Conservation (phyloP, 2,113 vertebrate species). For the Hydrolagus affinis region DNA sequence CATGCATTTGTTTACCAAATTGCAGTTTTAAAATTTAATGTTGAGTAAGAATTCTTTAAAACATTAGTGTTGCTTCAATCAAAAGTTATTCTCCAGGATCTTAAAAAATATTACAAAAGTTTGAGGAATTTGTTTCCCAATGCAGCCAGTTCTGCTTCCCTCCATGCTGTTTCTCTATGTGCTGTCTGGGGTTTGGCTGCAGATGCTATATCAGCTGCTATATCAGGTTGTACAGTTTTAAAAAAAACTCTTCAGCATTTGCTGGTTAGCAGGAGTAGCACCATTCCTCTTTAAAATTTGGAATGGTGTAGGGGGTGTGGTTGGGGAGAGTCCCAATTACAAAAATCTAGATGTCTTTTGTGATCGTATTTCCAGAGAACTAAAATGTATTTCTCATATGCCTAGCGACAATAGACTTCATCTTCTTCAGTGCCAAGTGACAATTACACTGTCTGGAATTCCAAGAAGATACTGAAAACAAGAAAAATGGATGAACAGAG, state of each 20-base stretch:
- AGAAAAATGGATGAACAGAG: slow-evolving; percentile 26
- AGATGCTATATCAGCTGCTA: too few relatives aligned
- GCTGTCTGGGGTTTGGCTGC: not conserved
- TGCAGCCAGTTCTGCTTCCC: too few relatives aligned
- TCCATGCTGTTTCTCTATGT: not conserved
- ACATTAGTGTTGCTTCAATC: not conserved
- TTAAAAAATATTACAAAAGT: not conserved
- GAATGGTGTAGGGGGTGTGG: too few relatives aligned
- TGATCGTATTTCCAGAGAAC: not conserved
- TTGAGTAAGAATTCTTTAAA: too few relatives aligned
- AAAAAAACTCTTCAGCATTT: too few relatives aligned
- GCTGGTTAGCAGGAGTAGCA: not conserved
- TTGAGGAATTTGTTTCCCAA: not conserved
- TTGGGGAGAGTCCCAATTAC: too few relatives aligned
- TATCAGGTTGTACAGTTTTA: too few relatives aligned
- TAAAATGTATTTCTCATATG: not conserved
- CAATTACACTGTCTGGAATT: not conserved
- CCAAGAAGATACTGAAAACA: not conserved
- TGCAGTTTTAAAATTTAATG: not conserved
- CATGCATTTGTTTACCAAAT: not conserved
- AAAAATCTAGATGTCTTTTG: too few relatives aligned
- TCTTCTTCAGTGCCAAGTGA: not conserved
- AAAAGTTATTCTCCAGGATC: not conserved
- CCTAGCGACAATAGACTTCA: not conserved
- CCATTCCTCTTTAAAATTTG: not conserved